A percentile compares a stretch with the other conserved stretches of the same genome.
These are phyloP conservation scores for Tholera decimalis DNA, from an alignment of 2,888 invertebrate genomes.

Conservation along the genomic window DNA sequence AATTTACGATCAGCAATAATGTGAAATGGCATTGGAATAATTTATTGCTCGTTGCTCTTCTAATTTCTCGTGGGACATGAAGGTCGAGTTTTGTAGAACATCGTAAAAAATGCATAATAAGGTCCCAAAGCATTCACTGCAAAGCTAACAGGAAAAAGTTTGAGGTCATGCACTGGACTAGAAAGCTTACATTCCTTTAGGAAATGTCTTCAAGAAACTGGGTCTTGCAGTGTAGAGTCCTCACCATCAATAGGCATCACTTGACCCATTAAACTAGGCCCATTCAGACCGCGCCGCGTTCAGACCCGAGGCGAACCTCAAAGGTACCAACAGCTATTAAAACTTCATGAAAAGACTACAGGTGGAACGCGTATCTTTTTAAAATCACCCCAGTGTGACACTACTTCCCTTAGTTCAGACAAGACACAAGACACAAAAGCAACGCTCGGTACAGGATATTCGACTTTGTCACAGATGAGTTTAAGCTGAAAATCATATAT, in stretches of 20 bases:
- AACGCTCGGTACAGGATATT: constrained; percentile 55
- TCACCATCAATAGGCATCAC: constrained; percentile 81
- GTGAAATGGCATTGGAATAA: constrained; percentile 27
- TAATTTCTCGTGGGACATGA: constrained; percentile 33
- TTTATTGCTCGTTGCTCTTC: constrained; percentile 22
- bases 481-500: constrained; percentile 62
- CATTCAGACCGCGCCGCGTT: constrained; percentile 83
- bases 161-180: constrained; percentile 26
- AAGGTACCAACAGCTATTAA: constrained; percentile 78
- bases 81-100: constrained; percentile 8
- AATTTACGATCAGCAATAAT: constrained; percentile 41
- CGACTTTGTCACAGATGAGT: constrained; percentile 60
- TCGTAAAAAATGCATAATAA: constrained; percentile 5
- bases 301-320: constrained; percentile 76
- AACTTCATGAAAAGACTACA: constrained; percentile 79
- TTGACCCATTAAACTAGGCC: constrained; percentile 83
- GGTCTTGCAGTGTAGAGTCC: constrained; percentile 71
- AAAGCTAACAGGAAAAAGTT: constrained; percentile 19
- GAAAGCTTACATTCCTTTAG: constrained; percentile 65
- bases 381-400: constrained; percentile 75
- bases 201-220: constrained; percentile 72
- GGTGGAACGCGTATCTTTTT: constrained; percentile 73
- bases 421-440: constrained; percentile 65
- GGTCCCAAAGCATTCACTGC: constrained; percentile 20
- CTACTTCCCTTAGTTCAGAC: constrained; percentile 63